Conservation (phyloP, 2,888 invertebrate genomes). For the Microctonus brassicae region DNA sequence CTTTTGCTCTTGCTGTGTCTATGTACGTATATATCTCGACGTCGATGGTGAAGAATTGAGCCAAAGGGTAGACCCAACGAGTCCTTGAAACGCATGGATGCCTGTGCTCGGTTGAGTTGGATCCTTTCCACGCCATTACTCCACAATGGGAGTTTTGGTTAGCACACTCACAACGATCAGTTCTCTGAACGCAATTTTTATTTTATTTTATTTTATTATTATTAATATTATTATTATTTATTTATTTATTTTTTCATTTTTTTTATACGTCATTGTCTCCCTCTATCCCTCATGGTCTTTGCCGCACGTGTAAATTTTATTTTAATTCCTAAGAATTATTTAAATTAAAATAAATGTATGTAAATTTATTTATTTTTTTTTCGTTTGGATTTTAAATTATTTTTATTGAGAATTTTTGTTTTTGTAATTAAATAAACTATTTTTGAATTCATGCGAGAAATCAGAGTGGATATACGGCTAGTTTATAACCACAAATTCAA, state of each 20-base stretch:
- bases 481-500: conserved; percentile 25
- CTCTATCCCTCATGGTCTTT: conserved; percentile 49
- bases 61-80: neutral
- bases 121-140: conserved; percentile 45
- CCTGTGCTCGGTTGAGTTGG: conserved; percentile 21
- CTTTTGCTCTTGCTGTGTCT: neutral
- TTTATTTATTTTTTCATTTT: conserved; percentile 29
- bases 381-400: too few relatives aligned
- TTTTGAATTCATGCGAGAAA: neutral
- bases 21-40: neutral
- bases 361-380: too few relatives aligned
- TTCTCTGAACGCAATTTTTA: conserved; percentile 14
- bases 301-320: conserved; percentile 37
- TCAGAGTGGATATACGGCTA: neutral
- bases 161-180: conserved; percentile 33
- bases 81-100: conserved; percentile 19
- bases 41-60: neutral
- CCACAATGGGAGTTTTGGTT: conserved; percentile 45
- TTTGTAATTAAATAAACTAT: too few relatives aligned
- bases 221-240: too few relatives aligned
- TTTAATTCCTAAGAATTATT: conserved; percentile 31
- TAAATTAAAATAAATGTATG: neutral
- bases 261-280: conserved; percentile 51
- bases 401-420: too few relatives aligned
- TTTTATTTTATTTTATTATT: too few relatives aligned